Base-by-base conservation (phyloP, 2,888 invertebrate species). In the Drosophila vallismaia region DNA sequence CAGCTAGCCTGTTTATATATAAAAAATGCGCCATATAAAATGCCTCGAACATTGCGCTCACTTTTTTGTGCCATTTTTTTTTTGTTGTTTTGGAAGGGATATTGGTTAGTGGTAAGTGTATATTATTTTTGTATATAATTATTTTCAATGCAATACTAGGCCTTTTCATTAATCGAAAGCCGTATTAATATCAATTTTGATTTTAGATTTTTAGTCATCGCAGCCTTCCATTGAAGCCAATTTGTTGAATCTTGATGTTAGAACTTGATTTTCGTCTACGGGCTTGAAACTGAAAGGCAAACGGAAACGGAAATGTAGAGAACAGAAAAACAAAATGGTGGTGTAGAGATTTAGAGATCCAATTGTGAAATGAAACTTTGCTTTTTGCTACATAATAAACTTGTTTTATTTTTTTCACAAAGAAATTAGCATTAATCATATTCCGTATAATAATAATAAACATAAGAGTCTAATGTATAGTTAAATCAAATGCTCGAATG, bases 211-310 rank as follows among this genome's bases (percentile, higher is more conserved):
- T 49, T 74, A 57, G 72, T 86, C 86, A 86, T 82, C 88, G 82
- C 82, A 82, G 88, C 88, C 82, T 82, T 88, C 79, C 52, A 71
- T 82, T 88, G 82, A 82, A 88, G 86, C 86, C 88, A 82, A 86
- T 82, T 79, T 76, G 71, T 85, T 87, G 70, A 62, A 79, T 55
- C 69, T 73, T 68, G 48, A 10, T 42, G 49, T 38, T 33, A 36
- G n/a, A 45, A 40, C 26, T 64, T 56, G 52, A 29, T 28, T 14
- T 46, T 52, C 9, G 28, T 56, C 40, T 42, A 54, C 14, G 12
- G 29, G 40, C 46, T 46, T 63, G 51, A 48, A 66, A 59, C 26
- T 62, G 45, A 33, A 58, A 36, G 36, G 36, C 36, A 36, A 12
- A 7, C 28, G 28, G 9, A 62, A 58, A 38, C 14, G 45, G 24